Evolutionary conservation across 2,888 invertebrate species (phyloP).

Genomic region (Drosophila parthenogenetica): DNA sequence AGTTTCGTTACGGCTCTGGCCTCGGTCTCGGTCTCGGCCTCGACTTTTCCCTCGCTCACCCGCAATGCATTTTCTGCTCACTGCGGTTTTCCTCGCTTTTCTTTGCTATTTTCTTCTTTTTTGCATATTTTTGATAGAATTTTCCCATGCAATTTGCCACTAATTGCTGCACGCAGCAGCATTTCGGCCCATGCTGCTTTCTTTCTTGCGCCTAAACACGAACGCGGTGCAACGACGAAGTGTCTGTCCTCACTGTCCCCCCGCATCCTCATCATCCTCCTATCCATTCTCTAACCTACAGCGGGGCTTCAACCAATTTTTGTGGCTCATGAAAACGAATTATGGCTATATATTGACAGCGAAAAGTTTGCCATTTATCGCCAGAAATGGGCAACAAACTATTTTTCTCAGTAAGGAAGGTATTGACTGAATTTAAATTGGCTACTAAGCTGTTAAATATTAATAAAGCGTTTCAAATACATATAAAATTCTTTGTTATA

Average conservation of each 20-base stretch:
- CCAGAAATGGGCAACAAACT: not conserved
- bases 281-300: not conserved
- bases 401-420: not conserved
- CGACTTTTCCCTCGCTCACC: conserved; percentile 30
- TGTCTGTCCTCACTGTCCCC: conserved; percentile 19
- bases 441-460: no score
- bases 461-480: no score
- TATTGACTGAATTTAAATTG: not conserved
- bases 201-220: conserved; percentile 61
- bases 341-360: conserved; percentile 12
- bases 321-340: conserved; percentile 4
- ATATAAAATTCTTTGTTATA: no score
- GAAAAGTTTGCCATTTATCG: conserved; percentile 6
- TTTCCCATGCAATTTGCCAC: conserved; percentile 77
- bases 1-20: conserved; percentile 10
- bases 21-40: not conserved
- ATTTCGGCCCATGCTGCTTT: conserved; percentile 51
- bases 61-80: conserved; percentile 34
- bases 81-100: not conserved
- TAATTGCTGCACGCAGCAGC: conserved; percentile 76
- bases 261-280: not conserved
- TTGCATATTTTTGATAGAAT: conserved; percentile 71
- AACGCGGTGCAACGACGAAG: conserved; percentile 60
- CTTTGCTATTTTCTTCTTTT: conserved; percentile 19
- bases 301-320: not conserved